Evolutionary conservation across 2,888 invertebrate genomes (phyloP), one percentile per base, ranked within the genome.

Genomic region (Temnothorax rugatulus): DNA sequence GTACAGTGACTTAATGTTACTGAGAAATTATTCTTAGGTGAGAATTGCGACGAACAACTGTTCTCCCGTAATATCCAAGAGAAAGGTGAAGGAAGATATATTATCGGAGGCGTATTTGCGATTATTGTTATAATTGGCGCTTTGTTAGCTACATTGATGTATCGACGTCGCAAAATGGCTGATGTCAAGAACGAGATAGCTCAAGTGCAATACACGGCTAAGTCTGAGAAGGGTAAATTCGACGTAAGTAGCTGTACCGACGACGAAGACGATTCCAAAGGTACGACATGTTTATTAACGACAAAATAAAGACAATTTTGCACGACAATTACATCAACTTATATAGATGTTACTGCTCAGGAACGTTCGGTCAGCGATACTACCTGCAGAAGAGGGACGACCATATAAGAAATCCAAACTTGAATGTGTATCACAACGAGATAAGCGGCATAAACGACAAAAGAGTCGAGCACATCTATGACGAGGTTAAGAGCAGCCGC

Each of bases 101-200:
- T 95, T 15, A 94, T 95, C 4, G 95, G 96, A 61, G 97, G 97
- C 57, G 95, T 97, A 89, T 96, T 96, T 86, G 96, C 96, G 0
- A 97, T 97, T 7, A 96, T 97, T 9, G 95, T 97, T 63, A 96
- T 97, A 88, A 96, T 97, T 75, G 95, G 97, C 8, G 96, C 97
- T 21, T 96, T 96, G 9, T 96, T 96, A 0, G 95, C 96, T n/a
- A 95, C 97, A 0, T 95, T 97, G 90, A 95, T 98, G 88, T 98
- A 98, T 95, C 98, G 98, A 95, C 96, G 97, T 90, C 96, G 97
- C 87, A 96, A 98, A 68, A 97, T 98, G 29, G 96, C 97, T 38
- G 97, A 97, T 95, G 96, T 98, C 34, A 98, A 98, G 95, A 97
- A 97, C 44, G 98, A 98, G 95, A 97, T 98, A 77, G 97, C 97